These are phyloP conservation scores for Melieria crassipennis DNA, from an alignment of 2,888 invertebrate genomes.

Conservation along the genomic window DNA sequence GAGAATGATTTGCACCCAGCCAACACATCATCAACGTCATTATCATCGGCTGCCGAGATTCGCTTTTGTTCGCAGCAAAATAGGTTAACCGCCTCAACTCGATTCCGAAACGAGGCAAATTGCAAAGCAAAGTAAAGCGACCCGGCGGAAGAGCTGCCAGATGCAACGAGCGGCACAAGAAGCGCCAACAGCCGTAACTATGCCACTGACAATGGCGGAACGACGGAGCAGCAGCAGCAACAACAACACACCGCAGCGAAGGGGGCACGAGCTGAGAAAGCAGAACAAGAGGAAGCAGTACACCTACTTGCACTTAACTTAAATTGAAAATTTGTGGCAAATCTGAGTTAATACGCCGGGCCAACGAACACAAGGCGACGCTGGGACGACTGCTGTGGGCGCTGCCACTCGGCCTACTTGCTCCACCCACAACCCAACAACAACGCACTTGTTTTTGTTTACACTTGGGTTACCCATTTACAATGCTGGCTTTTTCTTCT, in stretches of 20 bases:
- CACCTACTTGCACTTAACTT: conserved; percentile 33
- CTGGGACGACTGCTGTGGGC: neutral
- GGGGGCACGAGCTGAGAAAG: neutral
- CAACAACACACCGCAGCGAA: too few relatives aligned
- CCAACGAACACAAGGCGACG: conserved; percentile 6
- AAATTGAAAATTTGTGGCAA: conserved; percentile 38
- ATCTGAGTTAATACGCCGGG: conserved; percentile 28
- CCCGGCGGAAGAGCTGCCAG: too few relatives aligned
- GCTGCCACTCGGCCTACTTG: neutral
- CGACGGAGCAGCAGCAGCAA: too few relatives aligned
- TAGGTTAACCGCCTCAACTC: conserved; percentile 6
- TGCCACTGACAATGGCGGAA: too few relatives aligned
- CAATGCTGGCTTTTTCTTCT: neutral
- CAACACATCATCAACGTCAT: too few relatives aligned
- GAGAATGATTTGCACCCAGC: neutral
- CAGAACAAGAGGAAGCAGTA: conserved; percentile 6
- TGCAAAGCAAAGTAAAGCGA: too few relatives aligned
- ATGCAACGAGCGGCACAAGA: too few relatives aligned
- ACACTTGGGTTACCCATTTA: conserved; percentile 3
- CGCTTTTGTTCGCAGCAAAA: neutral
- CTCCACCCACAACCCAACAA: too few relatives aligned
- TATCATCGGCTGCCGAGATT: neutral
- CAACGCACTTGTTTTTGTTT: neutral
- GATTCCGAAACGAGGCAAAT: too few relatives aligned
- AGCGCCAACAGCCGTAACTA: too few relatives aligned